Evolutionary conservation across 2,888 invertebrate species (phyloP).

Genomic region (Oscheius sp.): DNA sequence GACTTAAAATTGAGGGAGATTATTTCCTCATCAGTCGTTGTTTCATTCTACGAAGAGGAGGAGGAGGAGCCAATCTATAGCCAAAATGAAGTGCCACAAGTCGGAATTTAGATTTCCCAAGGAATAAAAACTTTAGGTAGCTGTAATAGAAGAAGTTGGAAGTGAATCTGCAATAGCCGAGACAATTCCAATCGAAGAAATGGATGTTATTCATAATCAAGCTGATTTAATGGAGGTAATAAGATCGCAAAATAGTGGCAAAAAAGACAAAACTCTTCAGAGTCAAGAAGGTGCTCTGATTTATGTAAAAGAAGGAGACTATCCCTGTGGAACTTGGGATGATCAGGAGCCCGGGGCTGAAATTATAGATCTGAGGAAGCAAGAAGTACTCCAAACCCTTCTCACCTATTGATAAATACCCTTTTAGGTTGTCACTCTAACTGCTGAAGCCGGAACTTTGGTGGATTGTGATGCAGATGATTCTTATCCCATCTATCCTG

Average conservation of each 20-base stretch:
- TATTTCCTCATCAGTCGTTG: constrained; percentile 51
- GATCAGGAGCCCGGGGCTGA: too few species aligned
- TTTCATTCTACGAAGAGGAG: constrained; percentile 42
- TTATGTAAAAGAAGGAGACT: not conserved
- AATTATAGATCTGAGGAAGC: too few species aligned
- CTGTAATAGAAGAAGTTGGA: not conserved
- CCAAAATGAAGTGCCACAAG: not conserved
- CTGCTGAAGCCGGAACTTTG: not conserved
- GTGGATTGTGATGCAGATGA: constrained; percentile 28
- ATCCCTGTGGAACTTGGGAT: too few species aligned
- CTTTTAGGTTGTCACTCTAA: not conserved
- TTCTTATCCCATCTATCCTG: constrained; percentile 13
- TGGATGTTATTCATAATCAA: constrained; percentile 2
- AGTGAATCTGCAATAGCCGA: not conserved
- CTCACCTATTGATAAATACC: not conserved
- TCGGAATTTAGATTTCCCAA: not conserved
- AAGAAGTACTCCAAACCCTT: too few species aligned
- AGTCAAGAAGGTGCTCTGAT: constrained; percentile 1
- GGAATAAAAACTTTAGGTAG: not conserved
- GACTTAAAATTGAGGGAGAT: constrained; percentile 50
- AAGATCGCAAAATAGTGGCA: too few species aligned
- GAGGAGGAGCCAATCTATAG: not conserved
- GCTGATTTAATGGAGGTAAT: not conserved
- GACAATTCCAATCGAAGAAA: constrained; percentile 1
- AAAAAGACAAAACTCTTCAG: too few species aligned